phyloP scores from a whole-genome alignment of 2,888 invertebrate genomes.

The Blera fallax region DNA sequence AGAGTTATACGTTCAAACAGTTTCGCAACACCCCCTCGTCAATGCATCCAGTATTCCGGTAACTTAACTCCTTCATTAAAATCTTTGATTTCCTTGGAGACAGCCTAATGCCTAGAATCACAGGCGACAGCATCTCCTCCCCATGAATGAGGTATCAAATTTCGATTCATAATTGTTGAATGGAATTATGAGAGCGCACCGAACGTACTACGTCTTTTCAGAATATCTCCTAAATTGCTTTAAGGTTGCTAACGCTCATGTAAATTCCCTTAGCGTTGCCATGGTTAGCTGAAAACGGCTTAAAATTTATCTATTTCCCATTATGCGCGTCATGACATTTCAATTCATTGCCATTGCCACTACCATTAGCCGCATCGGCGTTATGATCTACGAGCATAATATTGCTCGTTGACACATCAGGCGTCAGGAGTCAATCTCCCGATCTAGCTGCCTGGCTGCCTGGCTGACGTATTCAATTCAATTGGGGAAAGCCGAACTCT shows the following conservation, averaged over 20 bases:
- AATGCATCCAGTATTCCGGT: background rate
- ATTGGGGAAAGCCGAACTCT: constrained; percentile 1
- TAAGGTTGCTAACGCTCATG: background rate
- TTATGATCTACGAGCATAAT: background rate
- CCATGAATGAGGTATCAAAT: background rate
- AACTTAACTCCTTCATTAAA: constrained; percentile 33
- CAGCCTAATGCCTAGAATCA: background rate
- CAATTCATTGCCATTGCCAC: background rate
- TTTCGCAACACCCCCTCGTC: background rate
- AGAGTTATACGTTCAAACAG: background rate
- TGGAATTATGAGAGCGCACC: background rate
- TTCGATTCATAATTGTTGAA: constrained; percentile 35
- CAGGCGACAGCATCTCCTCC: background rate
- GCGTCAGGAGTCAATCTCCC: background rate
- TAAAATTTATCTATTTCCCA: background rate
- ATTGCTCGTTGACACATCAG: background rate
- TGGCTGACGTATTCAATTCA: constrained; percentile 8
- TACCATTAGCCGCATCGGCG: background rate
- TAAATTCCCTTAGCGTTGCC: background rate
- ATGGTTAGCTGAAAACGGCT: background rate
- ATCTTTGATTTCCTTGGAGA: constrained; percentile 39
- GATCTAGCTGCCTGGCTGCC: background rate
- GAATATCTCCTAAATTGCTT: background rate
- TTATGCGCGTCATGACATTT: background rate
- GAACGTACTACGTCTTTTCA: background rate